Conservation (phyloP, 92 coral and sea anemone genomes). For the Epizoanthus ramosus region DNA sequence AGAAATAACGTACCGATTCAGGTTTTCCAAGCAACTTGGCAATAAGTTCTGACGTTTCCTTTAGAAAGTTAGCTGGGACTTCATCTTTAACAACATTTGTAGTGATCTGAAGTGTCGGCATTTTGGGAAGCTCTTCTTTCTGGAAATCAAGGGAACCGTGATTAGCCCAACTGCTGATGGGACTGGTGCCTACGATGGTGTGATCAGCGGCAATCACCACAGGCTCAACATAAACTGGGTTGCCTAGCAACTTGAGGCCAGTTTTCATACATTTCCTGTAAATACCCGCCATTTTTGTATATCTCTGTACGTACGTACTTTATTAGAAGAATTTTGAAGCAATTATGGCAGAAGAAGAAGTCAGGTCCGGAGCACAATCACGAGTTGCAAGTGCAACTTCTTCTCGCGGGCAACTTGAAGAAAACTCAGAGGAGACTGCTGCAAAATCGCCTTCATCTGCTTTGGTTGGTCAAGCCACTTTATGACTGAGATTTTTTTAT, state of each 20-base stretch:
- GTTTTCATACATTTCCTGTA: conserved; percentile 12
- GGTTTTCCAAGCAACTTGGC: conserved; percentile 70
- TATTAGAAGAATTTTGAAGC: background rate
- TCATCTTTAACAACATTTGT: conserved; percentile 63
- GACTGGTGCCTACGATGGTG: background rate
- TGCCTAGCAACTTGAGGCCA: conserved; percentile 36
- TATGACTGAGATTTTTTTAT: background rate
- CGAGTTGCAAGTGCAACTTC: conserved; percentile 79
- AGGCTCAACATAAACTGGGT: conserved; percentile 19
- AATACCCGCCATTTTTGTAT: conserved; percentile 31
- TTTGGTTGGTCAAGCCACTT: conserved; percentile 53
- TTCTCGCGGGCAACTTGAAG: conserved; percentile 55
- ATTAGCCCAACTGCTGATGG: background rate
- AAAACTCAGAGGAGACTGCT: conserved; percentile 53
- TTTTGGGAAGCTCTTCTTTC: background rate
- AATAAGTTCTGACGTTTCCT: conserved; percentile 55
- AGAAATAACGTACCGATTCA: conserved; percentile 50
- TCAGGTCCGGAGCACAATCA: conserved; percentile 81
- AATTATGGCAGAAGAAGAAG: conserved; percentile 67
- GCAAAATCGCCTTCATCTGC: conserved; percentile 62
- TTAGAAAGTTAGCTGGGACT: conserved; percentile 69
- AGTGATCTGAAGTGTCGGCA: conserved; percentile 45
- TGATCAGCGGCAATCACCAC: conserved; percentile 20
- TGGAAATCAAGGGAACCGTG: no score
- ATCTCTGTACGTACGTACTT: background rate